Evolutionary conservation across 2,797 vertebrate species (phyloP).

Genomic region (Clarias platycephalus): DNA sequence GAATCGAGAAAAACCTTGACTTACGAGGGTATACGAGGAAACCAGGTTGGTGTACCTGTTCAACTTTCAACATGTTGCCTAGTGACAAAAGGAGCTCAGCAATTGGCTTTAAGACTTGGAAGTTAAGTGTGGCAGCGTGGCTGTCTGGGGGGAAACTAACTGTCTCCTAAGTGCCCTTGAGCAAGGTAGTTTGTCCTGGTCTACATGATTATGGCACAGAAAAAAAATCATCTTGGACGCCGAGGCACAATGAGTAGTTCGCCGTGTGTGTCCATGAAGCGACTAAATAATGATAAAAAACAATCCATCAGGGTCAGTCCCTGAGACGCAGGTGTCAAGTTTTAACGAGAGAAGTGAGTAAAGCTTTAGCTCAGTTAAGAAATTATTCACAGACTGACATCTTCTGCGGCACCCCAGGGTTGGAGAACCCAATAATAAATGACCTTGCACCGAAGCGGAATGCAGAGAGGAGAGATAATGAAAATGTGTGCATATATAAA

Average conservation of each 20-base stretch:
- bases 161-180: constrained; percentile 37
- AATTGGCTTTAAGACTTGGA: constrained; percentile 7
- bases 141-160: constrained; percentile 7
- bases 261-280: constrained; percentile 33
- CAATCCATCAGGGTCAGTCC: constrained; percentile 42
- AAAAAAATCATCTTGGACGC: not conserved
- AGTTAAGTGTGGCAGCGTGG: constrained; percentile 14
- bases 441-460: constrained; percentile 49
- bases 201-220: constrained; percentile 18
- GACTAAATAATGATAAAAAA: constrained; percentile 51
- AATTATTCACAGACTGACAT: constrained; percentile 71
- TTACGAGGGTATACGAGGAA: constrained; percentile 1
- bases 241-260: constrained; percentile 16
- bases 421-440: constrained; percentile 57
- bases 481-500: constrained; percentile 52
- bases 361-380: constrained; percentile 67
- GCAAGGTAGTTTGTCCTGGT: constrained; percentile 24
- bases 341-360: constrained; percentile 72
- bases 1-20: not conserved
- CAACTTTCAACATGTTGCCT: not conserved
- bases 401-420: constrained; percentile 52
- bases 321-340: constrained; percentile 34
- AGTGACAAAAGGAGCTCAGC: constrained; percentile 12
- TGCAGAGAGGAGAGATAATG: constrained; percentile 54
- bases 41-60: not conserved